phyloP scores from a whole-genome alignment of 1,140 invertebrate species.

The Anastrepha ludens region DNA sequence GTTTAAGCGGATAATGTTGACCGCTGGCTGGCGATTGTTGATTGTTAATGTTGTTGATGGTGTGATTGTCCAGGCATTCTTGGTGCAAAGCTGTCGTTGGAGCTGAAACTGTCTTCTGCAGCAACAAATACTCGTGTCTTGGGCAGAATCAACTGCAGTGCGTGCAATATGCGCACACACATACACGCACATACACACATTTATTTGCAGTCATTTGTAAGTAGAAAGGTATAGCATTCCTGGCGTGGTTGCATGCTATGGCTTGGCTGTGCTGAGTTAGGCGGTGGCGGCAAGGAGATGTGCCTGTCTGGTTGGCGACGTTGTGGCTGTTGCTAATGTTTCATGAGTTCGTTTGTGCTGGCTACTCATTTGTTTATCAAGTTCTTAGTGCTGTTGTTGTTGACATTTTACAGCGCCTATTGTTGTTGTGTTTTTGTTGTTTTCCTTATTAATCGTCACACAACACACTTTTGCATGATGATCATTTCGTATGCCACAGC shows the following conservation, averaged over 20 bases:
- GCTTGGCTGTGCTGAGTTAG: neutral
- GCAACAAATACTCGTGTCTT: neutral
- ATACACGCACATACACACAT: neutral
- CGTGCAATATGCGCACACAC: neutral
- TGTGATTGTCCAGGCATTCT: conserved; percentile 15
- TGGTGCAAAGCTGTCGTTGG: neutral
- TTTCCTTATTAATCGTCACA: conserved; percentile 42
- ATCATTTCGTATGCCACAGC: conserved; percentile 9
- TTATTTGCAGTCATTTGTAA: conserved; percentile 14
- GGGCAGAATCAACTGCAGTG: neutral
- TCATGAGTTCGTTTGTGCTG: conserved; percentile 47
- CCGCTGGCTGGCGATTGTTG: conserved; percentile 39
- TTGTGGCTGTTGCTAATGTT: conserved; percentile 49
- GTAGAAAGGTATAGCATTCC: conserved; percentile 3
- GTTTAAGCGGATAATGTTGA: conserved; percentile 11
- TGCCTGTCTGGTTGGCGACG: conserved; percentile 16
- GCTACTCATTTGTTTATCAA: conserved; percentile 24
- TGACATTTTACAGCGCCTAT: conserved; percentile 15
- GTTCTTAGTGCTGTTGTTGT: conserved; percentile 8
- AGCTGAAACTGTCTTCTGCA: neutral
- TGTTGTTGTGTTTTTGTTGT: neutral
- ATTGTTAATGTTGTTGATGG: conserved; percentile 48
- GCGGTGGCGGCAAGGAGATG: neutral
- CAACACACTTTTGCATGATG: conserved; percentile 43
- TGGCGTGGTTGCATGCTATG: conserved; percentile 16